Evolutionary conservation across 2,113 vertebrate genomes (phyloP), one percentile per base, ranked within the genome.

Genomic region (Hypanus sabinus): DNA sequence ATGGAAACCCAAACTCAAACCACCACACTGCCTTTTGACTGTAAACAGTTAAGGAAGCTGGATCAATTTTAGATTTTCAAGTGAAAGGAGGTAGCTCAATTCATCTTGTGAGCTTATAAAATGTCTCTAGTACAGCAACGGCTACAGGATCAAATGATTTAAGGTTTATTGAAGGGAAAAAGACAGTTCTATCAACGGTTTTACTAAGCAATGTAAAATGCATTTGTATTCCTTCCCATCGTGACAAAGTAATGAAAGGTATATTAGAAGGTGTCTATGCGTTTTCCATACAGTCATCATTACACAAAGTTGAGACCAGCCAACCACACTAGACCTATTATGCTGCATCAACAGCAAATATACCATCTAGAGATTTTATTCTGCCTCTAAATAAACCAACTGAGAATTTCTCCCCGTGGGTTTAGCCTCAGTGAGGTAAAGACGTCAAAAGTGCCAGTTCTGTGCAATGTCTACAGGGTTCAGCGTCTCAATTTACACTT

Each of bases 281-380:
- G 33, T 65, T 90, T 90, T 90, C 85, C 85, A 90, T 90, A n/a
- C 85, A 65, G 27, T 90, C 85, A 90, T 65, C 30, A 33, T 90
- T 90, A 68, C 85, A 36, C 60, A 65, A 88, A 33, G 30, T 60
- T 60, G 24, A 68, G 62, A 90, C 83, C 62, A 55, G 83, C 60
- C 85, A 90, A 65, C 16, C 30, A 90, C 60, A 90, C 85, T 33
- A 90, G 85, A 65, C 85, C 60, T 65, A 90, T 90, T 90, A 68
- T 65, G 60, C 30, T 65, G n/a, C 57, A 90, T 65, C 60, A n/a
- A n/a, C n/a, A 90, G 60, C 60, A 90, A 90, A 90, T 27, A 90
- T 68, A 90, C 60, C 14, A 68, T 65, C 85, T 65, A 90, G 85
- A 62, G 62, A 11, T 20, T 33, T 68, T 90, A 46, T 33, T 36